Conservation (phyloP, 2,113 vertebrate genomes). For the Anhinga anhinga region DNA sequence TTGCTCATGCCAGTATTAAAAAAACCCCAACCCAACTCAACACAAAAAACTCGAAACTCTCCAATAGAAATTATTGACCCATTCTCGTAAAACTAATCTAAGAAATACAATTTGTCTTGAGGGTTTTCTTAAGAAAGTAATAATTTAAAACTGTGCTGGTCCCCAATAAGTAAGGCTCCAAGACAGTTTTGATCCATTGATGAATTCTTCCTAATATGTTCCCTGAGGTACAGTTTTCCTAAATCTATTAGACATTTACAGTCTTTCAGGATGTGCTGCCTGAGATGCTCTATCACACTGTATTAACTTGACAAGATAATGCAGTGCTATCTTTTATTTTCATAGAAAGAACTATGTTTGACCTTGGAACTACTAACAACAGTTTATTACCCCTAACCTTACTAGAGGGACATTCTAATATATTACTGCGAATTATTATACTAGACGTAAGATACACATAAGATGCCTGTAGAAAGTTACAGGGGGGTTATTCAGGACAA, state of each 20-base stretch:
- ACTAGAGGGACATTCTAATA: not conserved
- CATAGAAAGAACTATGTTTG: conserved; percentile 63
- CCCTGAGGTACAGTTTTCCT: conserved; percentile 73
- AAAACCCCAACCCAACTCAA: not conserved
- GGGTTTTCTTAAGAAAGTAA: conserved; percentile 54
- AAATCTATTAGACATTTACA: conserved; percentile 77
- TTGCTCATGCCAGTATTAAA: conserved; percentile 1
- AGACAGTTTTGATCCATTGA: conserved; percentile 75
- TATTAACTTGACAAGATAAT: conserved; percentile 75
- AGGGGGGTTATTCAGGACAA: not conserved
- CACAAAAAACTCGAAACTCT: not conserved
- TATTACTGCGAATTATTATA: not conserved
- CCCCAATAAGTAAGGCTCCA: conserved; percentile 52
- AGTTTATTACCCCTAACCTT: conserved; percentile 53
- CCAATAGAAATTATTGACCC: conserved; percentile 48
- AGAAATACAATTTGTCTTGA: conserved; percentile 64
- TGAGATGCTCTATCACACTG: conserved; percentile 73
- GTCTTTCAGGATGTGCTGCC: conserved; percentile 67
- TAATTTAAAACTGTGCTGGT: conserved; percentile 56
- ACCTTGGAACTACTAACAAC: conserved; percentile 72
- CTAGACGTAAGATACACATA: not conserved
- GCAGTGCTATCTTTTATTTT: conserved; percentile 65
- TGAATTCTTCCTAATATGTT: conserved; percentile 62
- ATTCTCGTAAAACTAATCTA: conserved; percentile 34
- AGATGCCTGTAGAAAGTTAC: not conserved